Evolutionary conservation across 2,113 vertebrate genomes (phyloP).

Genomic region (Zosterops pallidus): DNA sequence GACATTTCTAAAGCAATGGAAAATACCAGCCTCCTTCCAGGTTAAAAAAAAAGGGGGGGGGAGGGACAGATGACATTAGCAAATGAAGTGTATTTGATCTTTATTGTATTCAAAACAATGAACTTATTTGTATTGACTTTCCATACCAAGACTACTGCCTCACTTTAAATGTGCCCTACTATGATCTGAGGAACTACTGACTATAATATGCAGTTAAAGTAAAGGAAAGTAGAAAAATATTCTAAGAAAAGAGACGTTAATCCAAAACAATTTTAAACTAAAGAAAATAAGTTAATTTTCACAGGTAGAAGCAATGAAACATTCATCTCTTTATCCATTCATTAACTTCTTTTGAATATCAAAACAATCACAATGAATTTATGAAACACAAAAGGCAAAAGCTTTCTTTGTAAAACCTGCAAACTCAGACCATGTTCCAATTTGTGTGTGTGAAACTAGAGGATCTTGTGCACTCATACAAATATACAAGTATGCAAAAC

Average conservation of each 20-base stretch:
- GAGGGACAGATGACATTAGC: not conserved
- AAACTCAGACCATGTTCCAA: not conserved
- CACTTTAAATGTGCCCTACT: not conserved
- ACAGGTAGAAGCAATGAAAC: not conserved
- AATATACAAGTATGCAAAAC: not conserved
- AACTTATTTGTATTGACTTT: not conserved
- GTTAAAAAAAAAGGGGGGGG: no score
- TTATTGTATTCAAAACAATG: not conserved
- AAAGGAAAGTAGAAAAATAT: not conserved
- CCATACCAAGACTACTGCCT: not conserved
- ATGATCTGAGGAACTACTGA: not conserved
- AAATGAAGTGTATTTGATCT: not conserved
- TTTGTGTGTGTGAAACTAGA: not conserved
- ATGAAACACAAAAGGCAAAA: not conserved
- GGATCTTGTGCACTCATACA: not conserved
- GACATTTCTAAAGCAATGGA: not conserved
- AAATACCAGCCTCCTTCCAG: not conserved
- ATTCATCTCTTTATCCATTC: not conserved
- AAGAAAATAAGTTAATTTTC: not conserved
- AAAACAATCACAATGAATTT: not conserved
- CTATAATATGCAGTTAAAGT: not conserved
- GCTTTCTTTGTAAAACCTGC: not conserved
- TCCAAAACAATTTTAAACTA: not conserved
- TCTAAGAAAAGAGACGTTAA: not conserved
- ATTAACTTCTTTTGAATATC: not conserved